Conservation (phyloP, 2,888 invertebrate species). For the Catocala nupta region DNA sequence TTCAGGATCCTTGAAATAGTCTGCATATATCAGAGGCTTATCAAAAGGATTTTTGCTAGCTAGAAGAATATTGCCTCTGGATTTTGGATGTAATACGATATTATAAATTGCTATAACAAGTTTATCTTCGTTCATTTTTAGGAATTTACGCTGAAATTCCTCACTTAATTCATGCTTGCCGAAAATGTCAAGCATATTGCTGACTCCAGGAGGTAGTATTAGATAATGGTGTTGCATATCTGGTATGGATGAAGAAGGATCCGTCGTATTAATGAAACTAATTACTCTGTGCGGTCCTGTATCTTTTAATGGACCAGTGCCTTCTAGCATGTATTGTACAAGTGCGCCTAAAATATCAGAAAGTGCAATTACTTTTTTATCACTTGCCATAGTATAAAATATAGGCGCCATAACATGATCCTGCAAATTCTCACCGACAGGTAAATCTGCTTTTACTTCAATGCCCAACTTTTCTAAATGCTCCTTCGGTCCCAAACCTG, state of each 20-base stretch:
- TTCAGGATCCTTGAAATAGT: slow-evolving; percentile 87
- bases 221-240: slow-evolving; percentile 71
- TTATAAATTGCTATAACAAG: slow-evolving; percentile 81
- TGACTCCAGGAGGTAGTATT: slow-evolving; percentile 61
- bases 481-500: slow-evolving; percentile 83
- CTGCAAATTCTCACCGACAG: slow-evolving; percentile 85
- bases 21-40: slow-evolving; percentile 88
- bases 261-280: slow-evolving; percentile 68
- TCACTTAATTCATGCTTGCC: slow-evolving; percentile 60
- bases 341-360: slow-evolving; percentile 64
- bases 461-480: slow-evolving; percentile 75
- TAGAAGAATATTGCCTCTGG: slow-evolving; percentile 89
- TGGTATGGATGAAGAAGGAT: slow-evolving; percentile 61
- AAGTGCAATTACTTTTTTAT: slow-evolving; percentile 57
- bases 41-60: slow-evolving; percentile 89
- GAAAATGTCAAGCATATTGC: slow-evolving; percentile 62
- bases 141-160: slow-evolving; percentile 59
- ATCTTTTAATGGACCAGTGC: slow-evolving; percentile 79
- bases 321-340: slow-evolving; percentile 78
- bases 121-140: slow-evolving; percentile 62
- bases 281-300: slow-evolving; percentile 73
- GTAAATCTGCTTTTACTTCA: slow-evolving; percentile 73
- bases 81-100: slow-evolving; percentile 89
- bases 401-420: slow-evolving; percentile 81
- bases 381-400: slow-evolving; percentile 65